Evolutionary conservation across 1,140 invertebrate genomes (phyloP).

Genomic region (Hycleus cichorii): DNA sequence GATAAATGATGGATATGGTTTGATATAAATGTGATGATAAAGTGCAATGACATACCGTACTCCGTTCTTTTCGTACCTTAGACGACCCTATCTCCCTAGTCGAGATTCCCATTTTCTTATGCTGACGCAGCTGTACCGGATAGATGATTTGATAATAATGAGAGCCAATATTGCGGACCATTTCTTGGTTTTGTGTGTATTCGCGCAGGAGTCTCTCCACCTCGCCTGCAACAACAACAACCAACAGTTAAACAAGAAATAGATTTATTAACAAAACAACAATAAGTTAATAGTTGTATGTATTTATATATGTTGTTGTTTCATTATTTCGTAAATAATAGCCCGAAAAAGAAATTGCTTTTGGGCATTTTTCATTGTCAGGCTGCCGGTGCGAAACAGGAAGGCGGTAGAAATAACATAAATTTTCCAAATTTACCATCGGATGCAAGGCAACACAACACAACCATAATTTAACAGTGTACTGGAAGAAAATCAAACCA

Average conservation of each 20-base stretch:
- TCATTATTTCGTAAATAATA: slow-evolving; percentile 25
- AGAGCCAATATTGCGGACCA: slow-evolving; percentile 80
- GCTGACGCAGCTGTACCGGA: slow-evolving; percentile 85
- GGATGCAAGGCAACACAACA: slow-evolving; percentile 18
- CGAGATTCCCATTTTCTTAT: slow-evolving; percentile 92
- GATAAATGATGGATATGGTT: too few species aligned
- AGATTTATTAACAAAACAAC: background rate
- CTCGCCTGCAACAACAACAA: slow-evolving; percentile 58
- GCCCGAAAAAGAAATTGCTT: slow-evolving; percentile 18
- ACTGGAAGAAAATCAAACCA: slow-evolving; percentile 10
- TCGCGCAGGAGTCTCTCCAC: slow-evolving; percentile 80
- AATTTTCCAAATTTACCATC: slow-evolving; percentile 20
- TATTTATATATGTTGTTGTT: background rate
- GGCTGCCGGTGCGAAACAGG: slow-evolving; percentile 9
- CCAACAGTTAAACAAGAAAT: background rate
- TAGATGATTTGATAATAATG: slow-evolving; percentile 93
- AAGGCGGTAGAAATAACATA: slow-evolving; percentile 21
- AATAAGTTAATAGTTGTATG: background rate
- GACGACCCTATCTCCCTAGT: slow-evolving; percentile 75
- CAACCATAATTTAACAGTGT: slow-evolving; percentile 14
- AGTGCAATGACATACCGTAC: slow-evolving; percentile 42
- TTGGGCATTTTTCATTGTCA: slow-evolving; percentile 24
- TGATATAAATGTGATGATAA: slow-evolving; percentile 28
- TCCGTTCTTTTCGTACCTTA: slow-evolving; percentile 60
- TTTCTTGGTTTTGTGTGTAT: slow-evolving; percentile 83